Evolutionary conservation across 2,888 invertebrate species (phyloP).

Genomic region (Camponotus fellah): DNA sequence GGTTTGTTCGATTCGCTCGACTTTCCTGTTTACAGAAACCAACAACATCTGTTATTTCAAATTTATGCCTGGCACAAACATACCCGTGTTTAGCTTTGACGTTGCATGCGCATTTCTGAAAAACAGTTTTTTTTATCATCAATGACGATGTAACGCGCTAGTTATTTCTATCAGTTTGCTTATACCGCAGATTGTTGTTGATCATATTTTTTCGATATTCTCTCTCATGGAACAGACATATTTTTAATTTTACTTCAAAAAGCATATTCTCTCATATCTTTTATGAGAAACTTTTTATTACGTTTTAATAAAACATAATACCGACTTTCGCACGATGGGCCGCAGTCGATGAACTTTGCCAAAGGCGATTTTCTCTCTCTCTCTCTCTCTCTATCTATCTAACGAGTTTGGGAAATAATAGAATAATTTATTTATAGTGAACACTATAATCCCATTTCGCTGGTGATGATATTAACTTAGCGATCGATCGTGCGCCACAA

Average conservation of each 20-base stretch:
- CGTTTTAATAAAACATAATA: conserved; percentile 14
- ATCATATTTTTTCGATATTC: conserved; percentile 13
- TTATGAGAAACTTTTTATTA: neutral
- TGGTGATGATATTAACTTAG: conserved; percentile 33
- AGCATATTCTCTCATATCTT: neutral
- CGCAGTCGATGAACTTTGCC: conserved; percentile 29
- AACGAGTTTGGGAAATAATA: conserved; percentile 32
- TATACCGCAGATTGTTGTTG: conserved; percentile 18
- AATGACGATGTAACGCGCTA: neutral
- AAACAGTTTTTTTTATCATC: conserved; percentile 31
- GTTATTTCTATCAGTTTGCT: conserved; percentile 17
- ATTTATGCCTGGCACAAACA: conserved; percentile 48
- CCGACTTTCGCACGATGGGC: neutral
- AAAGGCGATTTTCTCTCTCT: conserved; percentile 7
- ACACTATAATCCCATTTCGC: conserved; percentile 45
- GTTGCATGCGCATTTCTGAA: conserved; percentile 21
- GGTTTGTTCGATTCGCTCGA: conserved; percentile 43
- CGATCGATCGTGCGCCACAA: conserved; percentile 37
- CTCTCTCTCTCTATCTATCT: neutral
- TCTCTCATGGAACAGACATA: neutral
- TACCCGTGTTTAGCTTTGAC: conserved; percentile 40
- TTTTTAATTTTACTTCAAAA: neutral
- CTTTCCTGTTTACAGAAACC: conserved; percentile 53
- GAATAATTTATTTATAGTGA: conserved; percentile 44
- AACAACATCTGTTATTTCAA: conserved; percentile 53